Evolutionary conservation across 1,140 invertebrate genomes (phyloP), one percentile per base, ranked within the genome.

Genomic region (Triops cancriformis): DNA sequence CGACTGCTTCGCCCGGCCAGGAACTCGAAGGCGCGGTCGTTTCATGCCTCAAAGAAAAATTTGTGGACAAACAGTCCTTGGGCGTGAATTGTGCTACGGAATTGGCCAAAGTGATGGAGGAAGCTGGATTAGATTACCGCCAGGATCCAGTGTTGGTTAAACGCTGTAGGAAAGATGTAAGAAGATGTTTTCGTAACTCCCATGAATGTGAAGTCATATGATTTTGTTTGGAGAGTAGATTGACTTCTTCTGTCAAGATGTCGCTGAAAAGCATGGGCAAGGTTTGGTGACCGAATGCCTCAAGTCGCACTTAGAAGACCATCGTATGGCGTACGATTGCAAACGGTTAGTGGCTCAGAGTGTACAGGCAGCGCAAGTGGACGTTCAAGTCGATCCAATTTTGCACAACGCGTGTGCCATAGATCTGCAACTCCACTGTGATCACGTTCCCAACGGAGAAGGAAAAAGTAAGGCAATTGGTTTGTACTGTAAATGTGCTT

Each of bases 101-200:
- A 86, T 89, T 98, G 84, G 87, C 90, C 7, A 88, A 88, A 80
- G 89, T 96, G 75, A 87, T 97, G 45, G 90, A 92, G 84, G 94
- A 96, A 83, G 92, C 94, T 81, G 94, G 94, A 4, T 84, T 94
- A 28, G 94, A 97, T 86, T 93, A 94, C 82, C 90, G 92, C 82
- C 85, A 95, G 51, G 95, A 97, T 87, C 93, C 94, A 12, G 85
- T 94, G 2, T 85, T 97, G 14, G 89, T 90, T 72, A 89, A 90
- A 72, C 87, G 93, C 72, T 98, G 95, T 82, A 83, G 86, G 78
- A 77, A 82, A 72, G 90, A 91, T 81, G 85, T 87, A 64, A 80
- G 79, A 80, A n/a, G n/a, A n/a, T n/a, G n/a, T n/a, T n/a, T 27
- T 27, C n/a, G n/a, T 27, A 31, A 74, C 27, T 31, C 11, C 37